phyloP scores from a whole-genome alignment of 2,797 vertebrate species.

The Acipenser transmontanus region DNA sequence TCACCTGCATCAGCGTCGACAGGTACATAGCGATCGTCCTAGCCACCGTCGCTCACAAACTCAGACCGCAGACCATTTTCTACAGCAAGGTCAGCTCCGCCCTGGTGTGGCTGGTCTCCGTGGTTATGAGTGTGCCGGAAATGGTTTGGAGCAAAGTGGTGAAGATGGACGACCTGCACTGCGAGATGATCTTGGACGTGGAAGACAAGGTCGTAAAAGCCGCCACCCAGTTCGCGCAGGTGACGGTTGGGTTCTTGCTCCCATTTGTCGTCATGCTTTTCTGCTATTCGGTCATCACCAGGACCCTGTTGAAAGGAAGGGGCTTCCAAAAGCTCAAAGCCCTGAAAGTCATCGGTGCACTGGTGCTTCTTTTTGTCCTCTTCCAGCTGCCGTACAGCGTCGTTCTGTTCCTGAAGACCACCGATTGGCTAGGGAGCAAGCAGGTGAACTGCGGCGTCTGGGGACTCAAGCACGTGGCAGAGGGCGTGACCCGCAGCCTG shows the following conservation, averaged over 20 bases:
- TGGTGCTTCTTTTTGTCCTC: constrained; percentile 72
- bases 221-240: constrained; percentile 54
- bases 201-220: constrained; percentile 43
- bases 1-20: constrained; percentile 83
- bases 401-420: constrained; percentile 62
- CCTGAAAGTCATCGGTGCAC: constrained; percentile 66
- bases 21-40: constrained; percentile 77
- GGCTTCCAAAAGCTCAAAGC: constrained; percentile 48
- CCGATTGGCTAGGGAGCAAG: constrained; percentile 34
- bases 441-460: constrained; percentile 50
- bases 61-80: constrained; percentile 37
- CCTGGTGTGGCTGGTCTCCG: constrained; percentile 60
- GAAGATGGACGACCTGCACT: constrained; percentile 25
- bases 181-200: constrained; percentile 45
- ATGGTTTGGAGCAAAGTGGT: constrained; percentile 53
- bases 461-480: constrained; percentile 49
- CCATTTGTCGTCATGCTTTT: constrained; percentile 69
- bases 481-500: constrained; percentile 73
- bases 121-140: constrained; percentile 71
- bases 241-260: constrained; percentile 64
- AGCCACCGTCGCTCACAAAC: constrained; percentile 44
- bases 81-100: constrained; percentile 43
- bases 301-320: constrained; percentile 54
- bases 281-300: constrained; percentile 68
- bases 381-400: constrained; percentile 84